Evolutionary conservation across 1,140 invertebrate species (phyloP).

Genomic region (Lepidurus arcticus): DNA sequence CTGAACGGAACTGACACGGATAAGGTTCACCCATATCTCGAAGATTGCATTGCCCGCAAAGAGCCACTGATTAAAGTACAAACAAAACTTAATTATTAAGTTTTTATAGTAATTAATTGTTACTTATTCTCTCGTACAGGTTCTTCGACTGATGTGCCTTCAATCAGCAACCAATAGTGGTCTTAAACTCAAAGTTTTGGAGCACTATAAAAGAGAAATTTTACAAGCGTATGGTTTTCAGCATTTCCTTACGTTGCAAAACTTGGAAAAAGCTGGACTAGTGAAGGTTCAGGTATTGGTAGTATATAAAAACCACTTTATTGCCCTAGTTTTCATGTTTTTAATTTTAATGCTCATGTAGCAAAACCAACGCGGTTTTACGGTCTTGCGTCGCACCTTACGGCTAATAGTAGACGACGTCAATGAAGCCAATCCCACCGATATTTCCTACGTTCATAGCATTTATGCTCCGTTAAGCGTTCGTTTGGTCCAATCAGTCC

Average conservation of each 20-base stretch:
- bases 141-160: slow-evolving; percentile 80
- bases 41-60: slow-evolving; percentile 81
- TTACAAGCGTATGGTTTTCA: slow-evolving; percentile 86
- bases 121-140: slow-evolving; percentile 42
- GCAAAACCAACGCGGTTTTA: slow-evolving; percentile 44
- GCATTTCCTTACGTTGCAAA: slow-evolving; percentile 72
- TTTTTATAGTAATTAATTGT: no score
- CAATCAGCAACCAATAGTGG: slow-evolving; percentile 83
- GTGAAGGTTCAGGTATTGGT: slow-evolving; percentile 57
- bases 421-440: slow-evolving; percentile 72
- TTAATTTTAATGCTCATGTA: slow-evolving; percentile 35
- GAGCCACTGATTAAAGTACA: slow-evolving; percentile 66
- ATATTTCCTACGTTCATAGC: slow-evolving; percentile 89
- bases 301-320: slow-evolving; percentile 36
- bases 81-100: background rate
- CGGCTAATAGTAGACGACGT: slow-evolving; percentile 80
- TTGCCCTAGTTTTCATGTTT: slow-evolving; percentile 21
- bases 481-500: slow-evolving; percentile 76
- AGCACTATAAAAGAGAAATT: slow-evolving; percentile 88
- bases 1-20: slow-evolving; percentile 86
- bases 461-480: slow-evolving; percentile 92
- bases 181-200: slow-evolving; percentile 80
- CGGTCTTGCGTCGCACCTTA: slow-evolving; percentile 55
- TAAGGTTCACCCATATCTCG: slow-evolving; percentile 78
- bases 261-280: slow-evolving; percentile 81